Base-by-base conservation (phyloP, 1,140 invertebrate species). In the Drosophila sechellia region DNA sequence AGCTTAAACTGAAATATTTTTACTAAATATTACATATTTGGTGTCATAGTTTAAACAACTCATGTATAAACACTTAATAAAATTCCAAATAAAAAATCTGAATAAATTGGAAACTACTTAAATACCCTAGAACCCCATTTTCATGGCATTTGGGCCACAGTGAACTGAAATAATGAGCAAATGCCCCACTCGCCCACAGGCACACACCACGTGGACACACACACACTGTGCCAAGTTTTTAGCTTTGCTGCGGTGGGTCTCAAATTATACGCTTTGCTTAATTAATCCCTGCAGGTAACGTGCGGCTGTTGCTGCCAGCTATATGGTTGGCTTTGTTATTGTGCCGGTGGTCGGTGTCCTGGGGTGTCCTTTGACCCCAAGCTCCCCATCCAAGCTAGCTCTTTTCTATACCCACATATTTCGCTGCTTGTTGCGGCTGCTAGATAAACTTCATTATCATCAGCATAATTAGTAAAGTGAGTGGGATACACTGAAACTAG, bases 181-280 rank as follows among this genome's bases (percentile, higher is more conserved):
- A 45, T 34, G 37, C 45, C 31, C 20, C 39, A 17, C 43, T n/a
- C 27, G 13, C 42, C 13, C 27, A 25, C 11, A 54, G 39, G 54
- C 40, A 40, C 20, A 48, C 61, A 20, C 42, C 53, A 63, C 54
- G 71, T 40, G 20, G 22, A 35, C 13, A 40, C 20, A 40, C 20
- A 34, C 11, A 64, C 40, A 39, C 20, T 22, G 45, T 17, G 42
- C 52, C 25, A 81, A 58, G 43, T 55, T 68, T 68, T 31, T 63
- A 54, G 63, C 66, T 70, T 56, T 58, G 20, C 43, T 71, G 80
- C 48, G 60, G 76, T 66, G 49, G 54, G 76, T 46, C 52, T 71
- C 54, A 65, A 76, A 79, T 85, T 85, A 80, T 73, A 69, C 63
- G 73, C 63, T 86, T 85, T 81, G 68, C 58, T 74, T 86, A 85